Evolutionary conservation across 2,797 vertebrate species (phyloP).

Genomic region (Meriones psammophilus): DNA sequence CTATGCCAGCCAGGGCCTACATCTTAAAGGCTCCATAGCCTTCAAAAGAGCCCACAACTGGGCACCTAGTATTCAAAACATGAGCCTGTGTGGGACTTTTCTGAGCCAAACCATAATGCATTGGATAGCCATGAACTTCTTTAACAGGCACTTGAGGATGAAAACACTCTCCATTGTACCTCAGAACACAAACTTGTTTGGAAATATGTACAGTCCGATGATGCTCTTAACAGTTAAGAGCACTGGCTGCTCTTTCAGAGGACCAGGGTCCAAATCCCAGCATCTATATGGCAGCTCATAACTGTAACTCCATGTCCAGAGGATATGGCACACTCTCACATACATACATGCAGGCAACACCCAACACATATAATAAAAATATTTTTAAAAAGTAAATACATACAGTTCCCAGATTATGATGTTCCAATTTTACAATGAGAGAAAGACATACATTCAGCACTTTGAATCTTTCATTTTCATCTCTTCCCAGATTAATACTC

Average conservation of each 20-base stretch:
- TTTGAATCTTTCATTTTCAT: background rate
- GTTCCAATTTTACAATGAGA: background rate
- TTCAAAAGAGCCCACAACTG: background rate
- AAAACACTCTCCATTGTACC: background rate
- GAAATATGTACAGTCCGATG: background rate
- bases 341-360: background rate
- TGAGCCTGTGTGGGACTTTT: background rate
- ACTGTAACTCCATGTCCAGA: background rate
- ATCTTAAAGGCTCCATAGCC: background rate
- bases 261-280: background rate
- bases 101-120: background rate
- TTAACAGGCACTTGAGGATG: background rate
- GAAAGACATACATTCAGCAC: background rate
- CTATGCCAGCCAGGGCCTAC: background rate
- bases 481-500: background rate
- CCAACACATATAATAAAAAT: background rate
- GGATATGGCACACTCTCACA: background rate
- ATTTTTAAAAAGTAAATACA: background rate
- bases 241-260: background rate
- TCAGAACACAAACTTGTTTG: background rate
- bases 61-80: background rate
- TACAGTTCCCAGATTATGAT: background rate
- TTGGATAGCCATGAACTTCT: no score
- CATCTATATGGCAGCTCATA: background rate
- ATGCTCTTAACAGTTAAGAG: background rate